These are phyloP conservation scores for Thereva nobilitata DNA, from an alignment of 2,888 invertebrate species.

Conservation along the genomic window DNA sequence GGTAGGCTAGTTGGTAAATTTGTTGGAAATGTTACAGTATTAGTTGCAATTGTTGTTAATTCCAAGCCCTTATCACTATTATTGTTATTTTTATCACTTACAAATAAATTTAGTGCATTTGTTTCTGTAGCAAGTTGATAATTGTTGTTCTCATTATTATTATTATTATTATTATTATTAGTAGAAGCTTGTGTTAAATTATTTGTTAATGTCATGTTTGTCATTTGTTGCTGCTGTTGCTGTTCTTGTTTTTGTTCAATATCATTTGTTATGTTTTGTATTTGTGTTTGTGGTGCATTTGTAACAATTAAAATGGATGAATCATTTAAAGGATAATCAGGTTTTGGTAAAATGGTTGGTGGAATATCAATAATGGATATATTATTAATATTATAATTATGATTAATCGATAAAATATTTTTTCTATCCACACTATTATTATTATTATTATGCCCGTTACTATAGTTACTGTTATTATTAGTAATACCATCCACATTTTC, in stretches of 20 bases:
- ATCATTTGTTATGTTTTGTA: slow-evolving; percentile 9
- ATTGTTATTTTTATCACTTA: neutral
- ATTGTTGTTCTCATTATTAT: slow-evolving; percentile 12
- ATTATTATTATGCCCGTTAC: slow-evolving; percentile 13
- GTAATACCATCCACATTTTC: slow-evolving; percentile 23
- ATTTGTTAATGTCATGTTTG: slow-evolving; percentile 12
- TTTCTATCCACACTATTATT: slow-evolving; percentile 19
- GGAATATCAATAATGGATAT: neutral
- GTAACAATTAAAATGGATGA: neutral
- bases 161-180: slow-evolving; percentile 15
- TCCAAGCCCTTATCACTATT: slow-evolving; percentile 36
- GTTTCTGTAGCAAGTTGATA: too few relatives aligned
- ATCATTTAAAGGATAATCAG: slow-evolving; percentile 10
- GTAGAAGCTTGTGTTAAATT: slow-evolving; percentile 23
- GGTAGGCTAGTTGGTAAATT: slow-evolving; percentile 45
- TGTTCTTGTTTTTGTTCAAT: neutral
- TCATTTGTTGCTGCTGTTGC: slow-evolving; percentile 31
- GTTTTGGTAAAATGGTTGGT: neutral
- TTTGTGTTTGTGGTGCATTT: slow-evolving; percentile 10
- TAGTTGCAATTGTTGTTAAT: slow-evolving; percentile 39
- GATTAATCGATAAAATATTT: slow-evolving; percentile 22
- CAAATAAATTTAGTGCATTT: too few relatives aligned
- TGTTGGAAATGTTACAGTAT: slow-evolving; percentile 36
- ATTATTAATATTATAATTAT: neutral
- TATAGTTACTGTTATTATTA: slow-evolving; percentile 22